Percentiles rank a stretch among this genome's conserved stretches.
Evolutionary conservation across 1,140 invertebrate genomes (phyloP).

Genomic region (Bombus sylvicola): DNA sequence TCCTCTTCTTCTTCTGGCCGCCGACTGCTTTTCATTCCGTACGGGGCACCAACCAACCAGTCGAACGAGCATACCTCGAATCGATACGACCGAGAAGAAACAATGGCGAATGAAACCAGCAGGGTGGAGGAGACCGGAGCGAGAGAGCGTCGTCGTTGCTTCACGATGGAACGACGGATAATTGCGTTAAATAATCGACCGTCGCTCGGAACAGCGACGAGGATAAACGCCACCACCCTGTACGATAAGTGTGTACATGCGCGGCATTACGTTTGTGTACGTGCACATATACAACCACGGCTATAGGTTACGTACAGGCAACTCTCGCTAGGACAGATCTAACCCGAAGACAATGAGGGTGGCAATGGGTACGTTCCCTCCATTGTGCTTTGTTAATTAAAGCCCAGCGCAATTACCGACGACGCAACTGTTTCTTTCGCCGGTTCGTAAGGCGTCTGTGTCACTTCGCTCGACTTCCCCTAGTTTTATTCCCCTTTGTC

Average conservation of each 20-base stretch:
- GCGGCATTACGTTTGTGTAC: neutral
- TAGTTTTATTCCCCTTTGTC: neutral
- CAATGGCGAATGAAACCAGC: slow-evolving; percentile 45
- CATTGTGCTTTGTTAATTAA: slow-evolving; percentile 72
- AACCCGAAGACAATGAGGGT: slow-evolving; percentile 68
- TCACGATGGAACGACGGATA: slow-evolving; percentile 60
- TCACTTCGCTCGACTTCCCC: neutral
- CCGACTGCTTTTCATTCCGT: slow-evolving; percentile 52
- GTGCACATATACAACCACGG: neutral
- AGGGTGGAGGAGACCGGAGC: slow-evolving; percentile 8
- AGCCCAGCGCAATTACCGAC: slow-evolving; percentile 64
- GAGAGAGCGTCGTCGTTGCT: neutral
- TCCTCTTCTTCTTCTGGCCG: neutral
- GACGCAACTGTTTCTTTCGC: slow-evolving; percentile 67
- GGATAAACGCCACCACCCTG: slow-evolving; percentile 53
- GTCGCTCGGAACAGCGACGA: slow-evolving; percentile 34
- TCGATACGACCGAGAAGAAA: slow-evolving; percentile 65
- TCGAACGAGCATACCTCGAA: slow-evolving; percentile 61
- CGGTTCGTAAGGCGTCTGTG: slow-evolving; percentile 54
- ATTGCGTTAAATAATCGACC: slow-evolving; percentile 71
- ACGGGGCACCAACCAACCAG: slow-evolving; percentile 14
- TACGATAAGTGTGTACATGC: slow-evolving; percentile 1
- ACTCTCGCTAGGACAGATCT: slow-evolving; percentile 60
- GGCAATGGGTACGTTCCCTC: slow-evolving; percentile 63
- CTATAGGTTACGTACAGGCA: neutral